Conservation (phyloP, 92 coral and sea anemone species). For the Isaurus tuberculatus region DNA sequence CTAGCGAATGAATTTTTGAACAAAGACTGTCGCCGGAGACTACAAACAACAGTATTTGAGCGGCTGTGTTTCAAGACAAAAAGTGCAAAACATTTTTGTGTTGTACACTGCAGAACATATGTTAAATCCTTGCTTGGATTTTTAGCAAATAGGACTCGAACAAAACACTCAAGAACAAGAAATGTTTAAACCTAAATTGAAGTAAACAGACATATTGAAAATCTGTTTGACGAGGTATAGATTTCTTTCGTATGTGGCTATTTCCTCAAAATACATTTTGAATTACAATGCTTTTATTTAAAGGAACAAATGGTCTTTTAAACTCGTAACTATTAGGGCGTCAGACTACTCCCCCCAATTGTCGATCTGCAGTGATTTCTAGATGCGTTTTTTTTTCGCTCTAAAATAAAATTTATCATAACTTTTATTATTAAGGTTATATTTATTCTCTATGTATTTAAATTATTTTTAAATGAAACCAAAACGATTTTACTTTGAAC, state of each 20-base stretch:
- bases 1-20: conserved; percentile 46
- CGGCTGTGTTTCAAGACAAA: not conserved
- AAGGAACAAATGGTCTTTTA: not conserved
- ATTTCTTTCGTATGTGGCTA: conserved; percentile 20
- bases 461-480: not conserved
- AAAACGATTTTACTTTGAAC: not conserved
- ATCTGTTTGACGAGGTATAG: conserved; percentile 35
- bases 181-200: conserved; percentile 17
- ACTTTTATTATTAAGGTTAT: not conserved
- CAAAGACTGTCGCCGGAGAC: conserved; percentile 47
- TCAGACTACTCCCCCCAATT: not conserved
- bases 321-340: not conserved
- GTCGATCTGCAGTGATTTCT: conserved; percentile 1
- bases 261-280: not conserved
- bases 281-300: conserved; percentile 31
- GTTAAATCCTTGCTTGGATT: not conserved
- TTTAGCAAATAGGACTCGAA: not conserved
- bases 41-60: conserved; percentile 27
- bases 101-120: not conserved
- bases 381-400: not conserved
- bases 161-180: not conserved
- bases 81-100: conserved; percentile 29
- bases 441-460: not conserved
- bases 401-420: not conserved
- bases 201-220: conserved; percentile 32